Base-by-base conservation (phyloP, 2,888 invertebrate species). In the Agriotes lineatus region DNA sequence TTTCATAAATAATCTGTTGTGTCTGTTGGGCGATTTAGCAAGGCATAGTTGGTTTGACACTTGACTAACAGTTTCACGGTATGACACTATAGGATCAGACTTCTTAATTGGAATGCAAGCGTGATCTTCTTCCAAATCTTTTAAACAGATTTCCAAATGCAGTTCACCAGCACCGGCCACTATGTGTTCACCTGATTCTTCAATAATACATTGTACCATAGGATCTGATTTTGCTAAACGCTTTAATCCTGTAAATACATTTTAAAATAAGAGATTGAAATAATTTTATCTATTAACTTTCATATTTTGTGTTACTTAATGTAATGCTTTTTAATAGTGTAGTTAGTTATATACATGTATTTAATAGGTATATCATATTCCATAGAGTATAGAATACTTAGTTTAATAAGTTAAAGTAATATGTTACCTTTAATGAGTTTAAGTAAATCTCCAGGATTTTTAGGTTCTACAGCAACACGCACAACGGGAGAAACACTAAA, bases 401-500 rank as follows among this genome's bases (percentile, higher is more conserved):
- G 9, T 9, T 30, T 10, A 7, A 33, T 4, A 33, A 10, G 2
- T 10, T 37, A n/a, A 12, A 12, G 14, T 37, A 37, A 37, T 2
- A 12, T 4, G 1, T 12, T 75, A 82, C 82, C 95, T 90, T 99
- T 98, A 66, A 99, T 99, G 80, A 99, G 89, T 87, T 99, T 99
- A 77, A 99, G 99, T 85, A 99, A 88, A 87, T 99, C 99, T 63
- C 98, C 96, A 14, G 99, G 97, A 86, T 99, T 99, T 88, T 97
- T 98, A 81, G 99, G 97, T 86, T 99, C 99, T 1, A 99, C 99
- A 79, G 99, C 99, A 25, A 99, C 96, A 82, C 99, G 94, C 84
- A 99, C 99, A 68, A 99, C 99, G 76, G 99, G 99, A 2, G 97
- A 98, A 61, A 99, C 99, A 79, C 96, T 96, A 93, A 99, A 99